Evolutionary conservation across 2,888 invertebrate species (phyloP), one percentile per base, ranked within the genome.

Genomic region (Zaprionus bogoriensis): DNA sequence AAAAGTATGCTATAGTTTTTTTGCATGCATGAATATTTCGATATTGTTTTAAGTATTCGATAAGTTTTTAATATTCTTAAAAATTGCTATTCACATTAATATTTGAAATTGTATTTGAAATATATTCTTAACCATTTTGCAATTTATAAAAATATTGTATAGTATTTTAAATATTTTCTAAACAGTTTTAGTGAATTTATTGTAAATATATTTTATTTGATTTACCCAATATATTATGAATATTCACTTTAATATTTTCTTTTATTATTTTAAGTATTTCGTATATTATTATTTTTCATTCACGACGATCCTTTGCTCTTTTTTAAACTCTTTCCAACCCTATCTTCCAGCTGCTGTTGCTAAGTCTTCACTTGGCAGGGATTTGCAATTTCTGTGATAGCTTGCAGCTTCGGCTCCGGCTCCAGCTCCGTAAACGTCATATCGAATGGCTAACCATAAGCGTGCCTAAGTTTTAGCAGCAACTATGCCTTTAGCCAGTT

Each of bases 401-500:
- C 30, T 12, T 32, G 14, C 32, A 32, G 32, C 14, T 7, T 1
- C 14, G 14, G 7, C 32, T n/a, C n/a, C n/a, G n/a, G n/a, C n/a
- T n/a, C n/a, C n/a, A n/a, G n/a, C n/a, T n/a, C n/a, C n/a, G n/a
- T n/a, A n/a, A n/a, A n/a, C n/a, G 9, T 32, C 14, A 36, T 36
- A 36, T 36, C 32, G 9, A 36, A 36, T 17, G 7, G 17, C 32
- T 17, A 9, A 7, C 27, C 6, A 7, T 28, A 25, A 39, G 7
- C 14, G 14, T 41, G 20, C 17, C 14, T 30, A 9, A 25, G 38
- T 45, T 51, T 51, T 12, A 45, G 20, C 38, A 58, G 41, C 22
- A 20, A 55, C 46, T 58, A 41, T 53, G 23, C 10, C 19, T 14
- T n/a, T n/a, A n/a, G n/a, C n/a, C n/a, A n/a, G n/a, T n/a, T 14